Evolutionary conservation across 1,140 invertebrate genomes (phyloP), one percentile per base, ranked within the genome.

Genomic region (Solenopsis fugax): DNA sequence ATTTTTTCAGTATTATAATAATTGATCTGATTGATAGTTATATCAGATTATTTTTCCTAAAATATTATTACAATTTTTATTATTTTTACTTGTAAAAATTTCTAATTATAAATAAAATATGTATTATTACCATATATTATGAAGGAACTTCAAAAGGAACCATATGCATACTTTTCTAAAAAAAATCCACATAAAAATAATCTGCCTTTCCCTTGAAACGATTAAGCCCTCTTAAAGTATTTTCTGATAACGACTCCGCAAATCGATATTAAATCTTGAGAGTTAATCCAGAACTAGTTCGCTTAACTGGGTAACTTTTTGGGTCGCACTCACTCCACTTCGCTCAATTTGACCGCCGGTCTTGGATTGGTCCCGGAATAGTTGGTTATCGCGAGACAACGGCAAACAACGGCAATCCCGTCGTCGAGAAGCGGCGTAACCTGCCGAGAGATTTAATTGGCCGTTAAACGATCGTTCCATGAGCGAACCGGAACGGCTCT

Each of bases 401-500:
- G 41, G 54, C 80, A 73, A 84, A 84, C n/a, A 73, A 82, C 65
- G 69, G 54, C 41, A 54, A 75, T 73, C 56, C 50, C 58, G 58
- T 80, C 34, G 72, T 73, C 52, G 75, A 77, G 75, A 48, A 77
- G 16, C 75, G 69, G 69, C 4, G 56, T 41, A 75, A 89, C 84
- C 56, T 72, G 62, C 62, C 34, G 80, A 89, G 75, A 80, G 88
- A 89, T 89, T 89, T 89, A 89, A 89, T 89, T 89, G 88, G 76
- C 76, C 88, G 88, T 89, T 89, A 89, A 89, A 78, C 88, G 88
- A 72, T 65, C 75, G 71, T 89, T 76, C 24, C 80, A 71, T 29
- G 41, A 78, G 80, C 56, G 12, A 72, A 54, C 50, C 58, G 65
- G 60, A 37, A 86, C 50, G 64, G 67, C 81, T 65, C 76, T 65